phyloP scores from a whole-genome alignment of 2,113 vertebrate species.

The Dascyllus trimaculatus region DNA sequence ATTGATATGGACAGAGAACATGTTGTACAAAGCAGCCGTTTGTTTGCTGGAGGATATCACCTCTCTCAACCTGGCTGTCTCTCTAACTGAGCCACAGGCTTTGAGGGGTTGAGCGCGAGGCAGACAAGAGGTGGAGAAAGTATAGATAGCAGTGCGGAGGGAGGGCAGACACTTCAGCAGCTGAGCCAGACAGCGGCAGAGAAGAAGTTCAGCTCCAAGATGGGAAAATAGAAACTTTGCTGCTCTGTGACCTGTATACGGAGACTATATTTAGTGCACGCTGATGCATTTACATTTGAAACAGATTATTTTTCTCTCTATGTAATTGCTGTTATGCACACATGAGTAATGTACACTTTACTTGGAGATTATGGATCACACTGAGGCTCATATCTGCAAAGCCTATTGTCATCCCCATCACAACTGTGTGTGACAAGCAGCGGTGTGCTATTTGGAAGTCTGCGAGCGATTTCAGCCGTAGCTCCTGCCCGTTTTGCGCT shows the following conservation, averaged over 20 bases:
- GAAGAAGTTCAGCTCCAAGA: conserved; percentile 28
- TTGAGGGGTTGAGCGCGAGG: conserved; percentile 57
- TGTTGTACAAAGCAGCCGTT: conserved; percentile 64
- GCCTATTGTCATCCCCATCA: conserved; percentile 29
- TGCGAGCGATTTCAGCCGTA: conserved; percentile 17
- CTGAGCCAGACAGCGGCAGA: conserved; percentile 38
- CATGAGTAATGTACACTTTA: conserved; percentile 18
- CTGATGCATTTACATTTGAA: conserved; percentile 12
- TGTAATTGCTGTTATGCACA: conserved; percentile 10
- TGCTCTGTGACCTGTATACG: background rate
- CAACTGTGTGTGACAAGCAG: conserved; percentile 11
- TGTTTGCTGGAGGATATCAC: conserved; percentile 73
- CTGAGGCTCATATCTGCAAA: conserved; percentile 44
- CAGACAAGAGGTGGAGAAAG: conserved; percentile 49
- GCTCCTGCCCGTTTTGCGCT: conserved; percentile 16
- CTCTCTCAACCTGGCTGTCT: conserved; percentile 63
- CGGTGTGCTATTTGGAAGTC: conserved; percentile 45
- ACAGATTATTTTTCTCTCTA: background rate
- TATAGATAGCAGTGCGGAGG: conserved; percentile 51
- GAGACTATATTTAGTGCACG: conserved; percentile 7
- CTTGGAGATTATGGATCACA: conserved; percentile 46
- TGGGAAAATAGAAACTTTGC: conserved; percentile 1
- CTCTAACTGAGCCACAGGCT: conserved; percentile 56
- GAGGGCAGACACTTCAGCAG: conserved; percentile 40
- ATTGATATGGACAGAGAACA: conserved; percentile 51